Base-by-base conservation (phyloP, 2,113 vertebrate genomes). In the Rhea americana region DNA sequence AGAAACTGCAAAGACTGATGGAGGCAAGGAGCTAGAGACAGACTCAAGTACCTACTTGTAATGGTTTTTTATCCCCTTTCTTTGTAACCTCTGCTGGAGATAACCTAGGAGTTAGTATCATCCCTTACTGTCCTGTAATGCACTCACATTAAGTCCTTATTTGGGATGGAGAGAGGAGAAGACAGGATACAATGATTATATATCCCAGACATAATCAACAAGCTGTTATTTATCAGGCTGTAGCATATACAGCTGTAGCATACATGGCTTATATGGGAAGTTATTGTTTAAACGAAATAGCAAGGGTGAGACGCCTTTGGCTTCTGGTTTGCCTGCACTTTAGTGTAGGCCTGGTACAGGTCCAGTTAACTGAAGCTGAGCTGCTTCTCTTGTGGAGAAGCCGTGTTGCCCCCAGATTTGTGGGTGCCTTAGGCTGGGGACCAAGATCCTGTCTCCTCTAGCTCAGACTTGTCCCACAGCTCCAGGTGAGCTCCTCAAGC, bases 31-130 rank as follows among this genome's bases (percentile, higher is more conserved):
- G 39, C 13, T 59, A 48, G 32, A 58, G 51, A 80, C 12, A 11
- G 45, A 71, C 24, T 16, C 22, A 55, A 50, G 39, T 21, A 50
- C 6, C 84, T 0, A 0, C 22, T 63, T 7, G 2, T 2, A 4
- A 19, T 53, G n/a, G 9, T 0, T 66, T 55, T 50, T 79, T 41
- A 45, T 32, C 19, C 47, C 32, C 22, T 81, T 70, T 35, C 3
- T 7, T 2, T 14, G 15, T 39, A 63, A 63, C n/a, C 43, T 59
- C 26, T n/a, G 41, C 56, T 39, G 39, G 65, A 32, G 28, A 58
- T 3, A 45, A 39, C 53, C 32, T 50, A 65, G 79, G 70, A 84
- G 37, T 35, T 70, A 39, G 4, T 18, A 48, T 48, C 56, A 48
- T 28, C 74, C n/a, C n/a, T 22, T 51, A 39, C 55, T 50, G 17